Evolutionary conservation across 2,888 invertebrate species (phyloP).

Genomic region (Tachina fera): DNA sequence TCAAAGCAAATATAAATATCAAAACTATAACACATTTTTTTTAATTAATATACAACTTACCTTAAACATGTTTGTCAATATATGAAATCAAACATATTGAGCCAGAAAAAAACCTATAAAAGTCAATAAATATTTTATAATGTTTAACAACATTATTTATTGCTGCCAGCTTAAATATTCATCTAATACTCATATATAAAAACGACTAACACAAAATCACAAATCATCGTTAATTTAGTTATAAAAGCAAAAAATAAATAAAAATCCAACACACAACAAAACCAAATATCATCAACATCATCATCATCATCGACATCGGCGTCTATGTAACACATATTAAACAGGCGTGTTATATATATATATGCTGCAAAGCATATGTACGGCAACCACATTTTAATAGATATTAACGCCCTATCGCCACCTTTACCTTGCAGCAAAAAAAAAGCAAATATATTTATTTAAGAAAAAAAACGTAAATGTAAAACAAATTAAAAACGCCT

Average conservation of each 20-base stretch:
- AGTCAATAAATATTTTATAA: conserved; percentile 49
- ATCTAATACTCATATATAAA: background rate
- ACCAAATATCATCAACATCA: background rate
- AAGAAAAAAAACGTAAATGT: background rate
- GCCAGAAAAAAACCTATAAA: conserved; percentile 22
- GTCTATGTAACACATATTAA: background rate
- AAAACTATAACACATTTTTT: too few species aligned
- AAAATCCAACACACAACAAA: conserved; percentile 16
- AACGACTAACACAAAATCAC: conserved; percentile 55
- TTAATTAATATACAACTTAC: conserved; percentile 6
- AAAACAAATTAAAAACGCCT: conserved; percentile 41
- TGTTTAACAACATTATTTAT: conserved; percentile 66
- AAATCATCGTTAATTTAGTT: conserved; percentile 70
- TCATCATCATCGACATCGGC: background rate
- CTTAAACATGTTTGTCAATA: conserved; percentile 3
- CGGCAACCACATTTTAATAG: conserved; percentile 46
- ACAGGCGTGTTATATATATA: background rate
- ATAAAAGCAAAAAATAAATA: conserved; percentile 28
- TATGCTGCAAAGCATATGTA: background rate
- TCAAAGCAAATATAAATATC: too few species aligned
- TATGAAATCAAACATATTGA: background rate
- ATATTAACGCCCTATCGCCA: conserved; percentile 48
- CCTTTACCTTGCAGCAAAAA: background rate
- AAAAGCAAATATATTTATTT: background rate
- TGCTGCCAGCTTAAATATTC: conserved; percentile 9